Base-by-base conservation (phyloP, 2,888 invertebrate species). In the Electrophaes corylata region DNA sequence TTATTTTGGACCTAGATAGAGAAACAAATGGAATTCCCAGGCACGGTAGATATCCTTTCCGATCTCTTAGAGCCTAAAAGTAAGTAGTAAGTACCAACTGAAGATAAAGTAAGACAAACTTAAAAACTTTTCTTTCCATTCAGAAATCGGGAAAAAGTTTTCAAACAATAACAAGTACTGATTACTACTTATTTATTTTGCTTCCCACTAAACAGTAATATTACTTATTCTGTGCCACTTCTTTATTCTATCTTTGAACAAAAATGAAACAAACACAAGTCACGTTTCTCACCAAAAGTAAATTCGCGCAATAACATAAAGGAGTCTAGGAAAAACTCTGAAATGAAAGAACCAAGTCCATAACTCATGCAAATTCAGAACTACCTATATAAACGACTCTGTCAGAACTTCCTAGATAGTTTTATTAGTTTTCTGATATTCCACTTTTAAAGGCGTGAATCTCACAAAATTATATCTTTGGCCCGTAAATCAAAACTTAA, bases 301-400 rank as follows among this genome's bases (percentile, higher is more conserved):
- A 12, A 48, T 44, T 39, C 44, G 18, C 39, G 14, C 48, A 48
- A 71, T 75, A 67, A 67, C 26, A 29, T 29, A 29, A 29, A 67
- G 62, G 64, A 64, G 64, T 61, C 60, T 49, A 50, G 65, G 55
- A 76, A 79, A 69, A 78, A 76, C 72, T 57, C 61, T 59, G 68
- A 66, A 67, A 69, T 70, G 72, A 72, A 66, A 77, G 69, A 77
- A 78, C 72, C 69, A 68, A 62, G 64, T 67, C 69, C 65, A 81
- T 82, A 83, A 80, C 78, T 83, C 78, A 81, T 79, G 79, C 76
- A 80, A 81, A 82, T 79, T 73, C 71, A 62, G 65, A 68, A 74
- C 69, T 49, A 49, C 26, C 41, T 54, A 31, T 70, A 72, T 73
- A 78, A 75, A 75, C 72, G 73, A 71, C 60, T 64, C 67, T 69